These are phyloP conservation scores for Labeo rohita DNA, from an alignment of 2,113 vertebrate genomes.

Conservation along the genomic window DNA sequence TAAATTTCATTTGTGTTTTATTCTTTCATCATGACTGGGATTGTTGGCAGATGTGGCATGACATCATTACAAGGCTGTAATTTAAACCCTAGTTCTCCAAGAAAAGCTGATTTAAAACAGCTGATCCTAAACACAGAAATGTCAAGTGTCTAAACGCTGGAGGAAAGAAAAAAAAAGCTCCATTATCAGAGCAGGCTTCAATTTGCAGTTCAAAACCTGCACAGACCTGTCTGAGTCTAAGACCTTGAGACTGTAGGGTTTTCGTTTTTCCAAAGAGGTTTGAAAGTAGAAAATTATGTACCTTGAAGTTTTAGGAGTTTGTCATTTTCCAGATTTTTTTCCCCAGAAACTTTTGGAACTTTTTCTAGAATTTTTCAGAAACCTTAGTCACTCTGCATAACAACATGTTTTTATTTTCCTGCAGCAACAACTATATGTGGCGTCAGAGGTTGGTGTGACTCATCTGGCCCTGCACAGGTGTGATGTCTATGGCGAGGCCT, in stretches of 20 bases:
- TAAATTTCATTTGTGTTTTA: slow-evolving; percentile 49
- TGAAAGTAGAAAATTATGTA: not conserved
- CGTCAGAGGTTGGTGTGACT: slow-evolving; percentile 87
- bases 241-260: not conserved
- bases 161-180: not conserved
- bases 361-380: not conserved
- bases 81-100: slow-evolving; percentile 50
- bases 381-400: no score
- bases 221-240: not conserved
- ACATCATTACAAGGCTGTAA: slow-evolving; percentile 11
- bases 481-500: slow-evolving; percentile 90
- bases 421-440: slow-evolving; percentile 98
- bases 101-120: slow-evolving; percentile 59
- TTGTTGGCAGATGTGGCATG: slow-evolving; percentile 56
- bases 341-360: not conserved
- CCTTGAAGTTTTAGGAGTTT: not conserved
- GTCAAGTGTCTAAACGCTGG: not conserved
- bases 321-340: no score
- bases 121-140: slow-evolving; percentile 58
- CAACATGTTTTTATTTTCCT: not conserved
- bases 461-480: slow-evolving; percentile 96
- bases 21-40: slow-evolving; percentile 61
- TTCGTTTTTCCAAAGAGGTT: not conserved
- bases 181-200: not conserved
- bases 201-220: not conserved